Percentiles rank a stretch among this genome's conserved stretches.
Conservation (phyloP, 1,140 invertebrate species). For the Drosophila jambulina region DNA sequence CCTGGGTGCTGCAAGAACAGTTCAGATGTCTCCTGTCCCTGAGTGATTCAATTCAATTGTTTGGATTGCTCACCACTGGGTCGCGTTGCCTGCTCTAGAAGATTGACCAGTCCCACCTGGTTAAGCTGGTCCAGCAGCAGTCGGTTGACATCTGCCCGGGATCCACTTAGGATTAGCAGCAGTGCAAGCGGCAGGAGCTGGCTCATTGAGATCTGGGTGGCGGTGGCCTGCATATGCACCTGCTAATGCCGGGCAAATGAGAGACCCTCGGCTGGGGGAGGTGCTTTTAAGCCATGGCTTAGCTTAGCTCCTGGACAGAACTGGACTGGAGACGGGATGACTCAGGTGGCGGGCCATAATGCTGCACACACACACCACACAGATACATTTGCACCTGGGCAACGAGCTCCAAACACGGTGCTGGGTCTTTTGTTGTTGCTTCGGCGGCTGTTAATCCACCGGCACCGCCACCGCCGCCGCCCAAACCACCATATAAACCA, state of each 20-base stretch:
- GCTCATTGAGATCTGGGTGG: conserved; percentile 2
- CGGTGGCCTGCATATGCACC: conserved; percentile 18
- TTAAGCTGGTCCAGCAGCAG: conserved; percentile 54
- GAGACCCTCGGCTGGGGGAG: conserved; percentile 11
- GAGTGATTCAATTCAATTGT: neutral
- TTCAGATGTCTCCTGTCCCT: too few relatives aligned
- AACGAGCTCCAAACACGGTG: conserved; percentile 21
- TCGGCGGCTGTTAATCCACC: conserved; percentile 11
- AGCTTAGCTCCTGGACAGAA: conserved; percentile 27
- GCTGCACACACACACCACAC: neutral
- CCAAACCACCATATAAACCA: conserved; percentile 35
- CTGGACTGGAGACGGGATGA: conserved; percentile 20
- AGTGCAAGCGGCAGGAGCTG: conserved; percentile 16
- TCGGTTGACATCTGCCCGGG: conserved; percentile 2
- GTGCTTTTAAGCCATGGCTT: conserved; percentile 50
- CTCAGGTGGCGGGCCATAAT: conserved; percentile 39
- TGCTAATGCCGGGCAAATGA: conserved; percentile 34
- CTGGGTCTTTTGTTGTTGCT: conserved; percentile 16
- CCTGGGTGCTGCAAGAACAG: conserved; percentile 46
- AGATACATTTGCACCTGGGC: conserved; percentile 8
- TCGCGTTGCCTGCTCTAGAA: conserved; percentile 47
- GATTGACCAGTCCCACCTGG: conserved; percentile 62
- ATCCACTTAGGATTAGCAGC: neutral
- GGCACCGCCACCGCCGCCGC: neutral
- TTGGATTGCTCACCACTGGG: conserved; percentile 50